phyloP scores from a whole-genome alignment of 2,888 invertebrate species.

The Cheilosia scutellata region DNA sequence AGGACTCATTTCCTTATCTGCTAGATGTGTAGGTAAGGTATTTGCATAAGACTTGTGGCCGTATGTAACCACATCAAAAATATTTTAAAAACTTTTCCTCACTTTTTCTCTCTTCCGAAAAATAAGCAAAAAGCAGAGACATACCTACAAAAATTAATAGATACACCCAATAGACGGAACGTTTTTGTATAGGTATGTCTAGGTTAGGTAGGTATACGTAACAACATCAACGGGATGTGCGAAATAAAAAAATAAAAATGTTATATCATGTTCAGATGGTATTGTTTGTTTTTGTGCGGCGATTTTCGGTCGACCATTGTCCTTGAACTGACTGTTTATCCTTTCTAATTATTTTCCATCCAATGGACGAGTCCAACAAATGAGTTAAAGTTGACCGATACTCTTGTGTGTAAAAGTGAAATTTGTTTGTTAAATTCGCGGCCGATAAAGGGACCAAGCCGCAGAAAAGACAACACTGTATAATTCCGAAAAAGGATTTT shows the following conservation, averaged over 20 bases:
- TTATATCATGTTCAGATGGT: no score
- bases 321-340: no score
- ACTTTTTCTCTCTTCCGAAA: not conserved
- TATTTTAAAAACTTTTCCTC: conserved; percentile 16
- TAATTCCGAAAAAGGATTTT: not conserved
- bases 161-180: not conserved
- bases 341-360: no score
- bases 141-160: not conserved
- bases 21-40: conserved; percentile 1
- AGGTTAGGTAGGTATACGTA: not conserved
- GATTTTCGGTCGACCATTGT: no score
- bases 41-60: conserved; percentile 38
- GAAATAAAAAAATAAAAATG: no score
- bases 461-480: not conserved
- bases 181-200: no score
- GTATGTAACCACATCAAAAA: conserved; percentile 50
- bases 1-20: not conserved
- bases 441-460: not conserved
- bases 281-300: no score
- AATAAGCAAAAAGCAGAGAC: not conserved
- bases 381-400: no score
- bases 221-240: not conserved
- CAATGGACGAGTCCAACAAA: no score
- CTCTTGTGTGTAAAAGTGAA: no score
- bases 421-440: not conserved